Evolutionary conservation across 2,888 invertebrate genomes (phyloP), one percentile per base, ranked within the genome.

Genomic region (Malthinus flaveolus): DNA sequence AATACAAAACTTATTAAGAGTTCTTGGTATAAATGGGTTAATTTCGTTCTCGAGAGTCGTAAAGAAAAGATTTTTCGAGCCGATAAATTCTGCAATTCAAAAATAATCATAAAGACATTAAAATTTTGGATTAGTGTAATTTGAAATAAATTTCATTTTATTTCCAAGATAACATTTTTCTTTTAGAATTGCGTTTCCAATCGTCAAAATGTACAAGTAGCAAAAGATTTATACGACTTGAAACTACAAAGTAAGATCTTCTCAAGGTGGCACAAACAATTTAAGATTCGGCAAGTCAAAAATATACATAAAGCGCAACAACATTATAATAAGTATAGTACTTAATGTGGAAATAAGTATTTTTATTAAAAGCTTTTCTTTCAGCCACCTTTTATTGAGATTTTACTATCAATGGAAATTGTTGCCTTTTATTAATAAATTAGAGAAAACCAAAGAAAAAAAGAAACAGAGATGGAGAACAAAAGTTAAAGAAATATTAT

Each of bases 401-500:
- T 80, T 78, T 36, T 74, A 84, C 45, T 81, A 83, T 47, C 79
- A 83, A 65, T 89, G 89, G 89, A 82, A 84, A 62, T 83, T 85
- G 1, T 74, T 89, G 56, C 87, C 87, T 2, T 85, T 85, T 37
- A 79, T 89, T 37, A 80, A 87, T 52, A 81, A 84, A 58, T 74
- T 88, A 59, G 85, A 87, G 73, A 83, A 85, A 65, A 85, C 87
- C 63, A 87, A 87, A 64, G 88, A 89, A 67, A 82, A 83, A 52
- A 83, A 87, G 45, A 87, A 88, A 71, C 82, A 83, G 64, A 84
- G 84, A 70, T 89, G 89, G 89, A 80, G 89, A 46, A 80, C 86
- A 71, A 88, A 87, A 77, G 89, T 89, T 8, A 83, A 87, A 78
- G 86, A 87, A 76, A 83, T 89, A 39, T 78, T 89, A 51, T 89